phyloP scores from a whole-genome alignment of 2,797 vertebrate species.

The Monodelphis domestica region DNA sequence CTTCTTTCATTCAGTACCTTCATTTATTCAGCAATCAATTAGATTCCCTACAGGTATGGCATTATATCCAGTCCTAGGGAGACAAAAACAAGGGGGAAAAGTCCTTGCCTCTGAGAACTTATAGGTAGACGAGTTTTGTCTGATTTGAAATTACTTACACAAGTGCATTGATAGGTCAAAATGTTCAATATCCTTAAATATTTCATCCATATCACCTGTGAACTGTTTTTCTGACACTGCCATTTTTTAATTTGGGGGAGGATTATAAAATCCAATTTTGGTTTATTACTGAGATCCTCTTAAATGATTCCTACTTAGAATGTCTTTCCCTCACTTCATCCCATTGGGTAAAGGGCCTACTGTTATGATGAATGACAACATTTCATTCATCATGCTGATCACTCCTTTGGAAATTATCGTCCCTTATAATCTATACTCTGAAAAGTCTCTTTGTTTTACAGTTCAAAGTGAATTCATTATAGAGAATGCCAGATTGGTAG shows the following conservation, averaged over 20 bases:
- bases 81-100: background rate
- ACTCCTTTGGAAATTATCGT: conserved; percentile 46
- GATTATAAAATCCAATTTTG: conserved; percentile 53
- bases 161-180: background rate
- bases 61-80: background rate
- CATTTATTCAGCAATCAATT: background rate
- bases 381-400: conserved; percentile 43
- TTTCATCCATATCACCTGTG: conserved; percentile 39
- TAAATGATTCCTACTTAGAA: conserved; percentile 21
- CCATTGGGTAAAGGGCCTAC: conserved; percentile 28
- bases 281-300: conserved; percentile 39
- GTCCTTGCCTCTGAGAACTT: background rate
- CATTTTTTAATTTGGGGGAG: conserved; percentile 15
- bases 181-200: conserved; percentile 45
- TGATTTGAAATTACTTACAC: conserved; percentile 10
- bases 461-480: conserved; percentile 69
- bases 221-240: conserved; percentile 23
- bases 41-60: background rate
- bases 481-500: conserved; percentile 27
- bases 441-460: conserved; percentile 65
- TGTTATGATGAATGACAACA: conserved; percentile 47
- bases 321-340: conserved; percentile 10
- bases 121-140: background rate
- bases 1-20: background rate
- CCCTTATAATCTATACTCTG: conserved; percentile 53